A percentile compares a stretch with the other conserved stretches of the same genome.
Evolutionary conservation across 2,797 vertebrate genomes (phyloP).

Genomic region (Amniataba percoides): DNA sequence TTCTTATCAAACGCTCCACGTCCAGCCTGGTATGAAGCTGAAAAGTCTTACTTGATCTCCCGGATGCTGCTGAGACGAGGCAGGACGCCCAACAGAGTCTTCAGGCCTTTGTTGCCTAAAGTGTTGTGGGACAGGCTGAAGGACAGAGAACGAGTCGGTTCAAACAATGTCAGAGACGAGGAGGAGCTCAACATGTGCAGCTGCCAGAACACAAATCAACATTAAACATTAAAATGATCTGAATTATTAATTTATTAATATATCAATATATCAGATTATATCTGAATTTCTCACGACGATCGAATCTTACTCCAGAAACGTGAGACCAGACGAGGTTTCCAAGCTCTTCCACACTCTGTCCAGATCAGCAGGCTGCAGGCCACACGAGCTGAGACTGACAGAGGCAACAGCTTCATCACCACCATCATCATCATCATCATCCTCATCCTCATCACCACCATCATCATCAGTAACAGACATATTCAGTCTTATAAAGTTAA

Average conservation of each 20-base stretch:
- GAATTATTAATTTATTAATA: too few relatives aligned
- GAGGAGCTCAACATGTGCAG: background rate
- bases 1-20: slow-evolving; percentile 1
- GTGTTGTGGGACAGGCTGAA: slow-evolving; percentile 80
- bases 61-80: slow-evolving; percentile 66
- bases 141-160: background rate
- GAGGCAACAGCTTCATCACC: slow-evolving; percentile 29
- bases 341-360: slow-evolving; percentile 79
- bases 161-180: background rate
- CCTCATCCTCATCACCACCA: background rate
- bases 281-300: too few relatives aligned
- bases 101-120: slow-evolving; percentile 79
- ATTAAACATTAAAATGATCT: too few relatives aligned
- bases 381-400: slow-evolving; percentile 78
- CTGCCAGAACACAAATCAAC: too few relatives aligned
- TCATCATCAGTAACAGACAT: background rate
- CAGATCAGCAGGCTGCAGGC: slow-evolving; percentile 76
- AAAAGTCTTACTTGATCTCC: slow-evolving; percentile 78
- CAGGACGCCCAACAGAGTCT: slow-evolving; percentile 74
- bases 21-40: too few relatives aligned
- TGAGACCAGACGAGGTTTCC: slow-evolving; percentile 69
- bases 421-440: background rate
- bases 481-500: background rate
- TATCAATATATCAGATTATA: too few relatives aligned
- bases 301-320: slow-evolving; percentile 90